These are phyloP conservation scores for Accipiter virgatus DNA, from an alignment of 2,113 vertebrate genomes.

Conservation along the genomic window DNA sequence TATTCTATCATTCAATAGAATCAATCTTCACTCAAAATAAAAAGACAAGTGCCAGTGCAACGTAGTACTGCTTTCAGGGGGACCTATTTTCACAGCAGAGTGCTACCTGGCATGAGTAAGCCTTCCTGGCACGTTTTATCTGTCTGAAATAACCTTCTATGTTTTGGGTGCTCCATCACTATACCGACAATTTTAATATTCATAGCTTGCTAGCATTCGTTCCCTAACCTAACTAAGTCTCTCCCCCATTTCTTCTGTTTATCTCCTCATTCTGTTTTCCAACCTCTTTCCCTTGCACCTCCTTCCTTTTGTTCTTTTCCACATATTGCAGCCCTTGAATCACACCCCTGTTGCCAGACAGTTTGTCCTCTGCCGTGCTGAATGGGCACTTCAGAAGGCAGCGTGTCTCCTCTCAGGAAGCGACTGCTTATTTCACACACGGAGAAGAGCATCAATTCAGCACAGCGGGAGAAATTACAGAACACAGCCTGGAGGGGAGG, in stretches of 20 bases:
- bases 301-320: neutral
- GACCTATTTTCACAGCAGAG: neutral
- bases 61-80: neutral
- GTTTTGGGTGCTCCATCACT: neutral
- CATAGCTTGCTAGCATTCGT: neutral
- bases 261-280: neutral
- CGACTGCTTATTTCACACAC: neutral
- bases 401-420: neutral
- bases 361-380: conserved; percentile 15
- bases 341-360: conserved; percentile 7
- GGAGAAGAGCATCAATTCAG: neutral
- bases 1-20: neutral
- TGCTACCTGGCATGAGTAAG: neutral
- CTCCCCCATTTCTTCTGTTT: neutral
- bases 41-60: fast-evolving
- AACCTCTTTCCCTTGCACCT: neutral
- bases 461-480: conserved; percentile 20
- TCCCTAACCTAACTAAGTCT: neutral
- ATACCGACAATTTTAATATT: neutral
- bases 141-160: neutral
- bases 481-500: conserved; percentile 27
- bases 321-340: neutral
- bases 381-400: conserved; percentile 8
- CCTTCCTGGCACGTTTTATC: neutral
- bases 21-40: neutral